Base-by-base conservation (phyloP, 2,113 vertebrate genomes). In the Haemorhous mexicanus region DNA sequence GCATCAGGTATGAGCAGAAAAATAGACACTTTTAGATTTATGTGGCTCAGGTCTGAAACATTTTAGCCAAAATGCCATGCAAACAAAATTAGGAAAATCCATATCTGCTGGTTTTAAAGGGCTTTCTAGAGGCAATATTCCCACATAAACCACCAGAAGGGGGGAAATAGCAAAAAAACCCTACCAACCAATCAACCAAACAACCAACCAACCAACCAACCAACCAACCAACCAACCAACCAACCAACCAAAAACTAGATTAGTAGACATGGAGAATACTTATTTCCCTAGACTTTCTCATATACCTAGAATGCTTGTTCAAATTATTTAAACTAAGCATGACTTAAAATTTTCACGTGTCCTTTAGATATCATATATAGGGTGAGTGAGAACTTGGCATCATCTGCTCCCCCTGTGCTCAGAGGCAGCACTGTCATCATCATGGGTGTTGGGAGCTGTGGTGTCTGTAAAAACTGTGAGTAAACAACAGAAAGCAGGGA, bases 401-500 rank as follows among this genome's bases (percentile, higher is more conserved):
- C 39, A 0, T 30, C 52, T 17, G 3, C 33, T 59, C 19, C 15
- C 8, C 2, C 28, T 0, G 0, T 35, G 21, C 10, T 23, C 30
- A 68, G 58, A 90, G n/a, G 26, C 47, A 89, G 35, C 1, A 0
- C 16, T 39, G 14, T 39, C 4, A 0, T 59, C 64, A 39, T 9
- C 11, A 16, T 6, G 17, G 4, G 0, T 0, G 0, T 30, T 24
- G 28, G 24, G 55, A 87, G 2, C 27, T 46, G 39, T 7, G 6
- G 13, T 43, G 35, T 37, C 23, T 75, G 33, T 61, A 27, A 72
- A 84, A 78, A 72, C 33, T 58, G 44, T 33, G 8, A 75, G 32
- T 9, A 62, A 30, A 33, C 24, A 87, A 55, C 27, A 53, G 9
- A 88, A 55, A 63, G 13, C 9, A 61, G 56, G 13, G 24, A 75